Evolutionary conservation across 2,797 vertebrate genomes (phyloP), one percentile per base, ranked within the genome.

Genomic region (Ceryle rudis): DNA sequence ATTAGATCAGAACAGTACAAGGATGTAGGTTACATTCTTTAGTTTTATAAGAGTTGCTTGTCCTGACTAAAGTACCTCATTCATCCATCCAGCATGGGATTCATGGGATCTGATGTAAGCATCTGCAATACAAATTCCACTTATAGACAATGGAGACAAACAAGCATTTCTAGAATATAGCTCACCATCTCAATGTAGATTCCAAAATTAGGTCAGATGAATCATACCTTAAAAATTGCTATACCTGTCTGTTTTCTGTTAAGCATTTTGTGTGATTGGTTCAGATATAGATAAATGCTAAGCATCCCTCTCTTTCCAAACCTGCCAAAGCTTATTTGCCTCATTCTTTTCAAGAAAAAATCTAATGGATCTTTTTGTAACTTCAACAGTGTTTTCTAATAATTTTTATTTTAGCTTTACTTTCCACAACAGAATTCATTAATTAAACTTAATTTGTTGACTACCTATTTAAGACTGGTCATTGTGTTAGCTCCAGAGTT

Each of bases 41-140:
- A 26, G 65, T 66, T 96, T 95, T 93, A 94, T 90, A 81, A 66
- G 70, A 94, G 60, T 62, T 72, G 58, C 47, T 83, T 90, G 66
- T 41, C 83, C 93, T 89, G 67, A 81, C 79, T 73, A 70, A 75
- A 1, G 3, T 66, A 42, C 62, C 20, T 90, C 31, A 14, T 73
- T 92, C 1, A 41, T 54, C 60, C 46, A 49, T 61, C 33, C 54
- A 72, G 46, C 89, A 79, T 54, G 70, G 86, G 70, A 79, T 90
- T 84, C 29, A 57, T 79, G 77, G 54, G 29, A 69, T 58, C 41
- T 78, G 57, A 72, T 37, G 26, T 10, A 81, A 44, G 31, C 57
- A 81, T 88, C 60, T 83, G 44, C 57, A 81, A 25, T 44, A 78
- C 10, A 81, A 81, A 69, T 71, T 94, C 77, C 70, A 81, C 79